Evolutionary conservation across 2,113 vertebrate species (phyloP).

Genomic region (Embiotoca jacksoni): DNA sequence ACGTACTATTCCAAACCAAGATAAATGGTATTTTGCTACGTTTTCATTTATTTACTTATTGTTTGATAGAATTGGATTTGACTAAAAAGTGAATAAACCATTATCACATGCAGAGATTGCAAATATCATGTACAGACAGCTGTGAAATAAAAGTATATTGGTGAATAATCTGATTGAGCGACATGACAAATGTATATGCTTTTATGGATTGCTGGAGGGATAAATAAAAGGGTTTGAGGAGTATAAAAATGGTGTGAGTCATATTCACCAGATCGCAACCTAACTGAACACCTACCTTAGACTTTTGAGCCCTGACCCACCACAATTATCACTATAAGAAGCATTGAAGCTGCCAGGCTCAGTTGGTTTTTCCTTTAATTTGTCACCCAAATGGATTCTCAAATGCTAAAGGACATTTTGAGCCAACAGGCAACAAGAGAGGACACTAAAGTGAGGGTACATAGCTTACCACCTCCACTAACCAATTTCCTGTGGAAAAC

Average conservation of each 20-base stretch:
- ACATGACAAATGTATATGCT: not conserved
- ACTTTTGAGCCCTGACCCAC: not conserved
- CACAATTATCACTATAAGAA: not conserved
- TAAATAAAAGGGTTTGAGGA: not conserved
- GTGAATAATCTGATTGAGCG: not conserved
- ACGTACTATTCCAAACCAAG: too few species aligned
- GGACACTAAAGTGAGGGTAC: not conserved
- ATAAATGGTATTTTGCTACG: too few species aligned
- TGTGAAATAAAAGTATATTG: not conserved
- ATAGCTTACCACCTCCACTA: conserved; percentile 16
- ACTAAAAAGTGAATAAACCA: too few species aligned
- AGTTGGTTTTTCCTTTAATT: not conserved
- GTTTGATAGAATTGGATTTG: too few species aligned
- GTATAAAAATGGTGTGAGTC: not conserved
- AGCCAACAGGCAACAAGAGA: not conserved
- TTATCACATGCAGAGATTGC: too few species aligned
- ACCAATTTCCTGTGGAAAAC: conserved; percentile 50
- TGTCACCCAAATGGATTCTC: not conserved
- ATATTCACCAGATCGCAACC: not conserved
- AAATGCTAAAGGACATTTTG: not conserved
- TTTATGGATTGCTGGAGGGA: too few species aligned
- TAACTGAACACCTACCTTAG: not conserved
- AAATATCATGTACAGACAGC: not conserved
- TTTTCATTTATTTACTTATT: too few species aligned
- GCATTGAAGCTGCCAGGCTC: not conserved